Evolutionary conservation across 2,888 invertebrate species (phyloP).

Genomic region (Parochlus steinenii): DNA sequence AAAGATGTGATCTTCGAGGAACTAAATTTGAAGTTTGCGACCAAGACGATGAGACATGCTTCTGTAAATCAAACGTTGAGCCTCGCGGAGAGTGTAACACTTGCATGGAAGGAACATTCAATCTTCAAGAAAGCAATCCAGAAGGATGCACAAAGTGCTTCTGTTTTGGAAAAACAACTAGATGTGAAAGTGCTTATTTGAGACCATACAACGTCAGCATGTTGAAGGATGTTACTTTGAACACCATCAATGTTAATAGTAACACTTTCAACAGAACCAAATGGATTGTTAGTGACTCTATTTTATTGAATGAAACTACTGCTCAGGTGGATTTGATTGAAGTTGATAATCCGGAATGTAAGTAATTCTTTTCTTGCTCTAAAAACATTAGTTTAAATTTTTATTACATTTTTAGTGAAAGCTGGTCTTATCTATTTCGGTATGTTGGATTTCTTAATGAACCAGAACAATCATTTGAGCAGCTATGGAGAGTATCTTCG

Average conservation of each 20-base stretch:
- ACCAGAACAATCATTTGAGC: slow-evolving; percentile 53
- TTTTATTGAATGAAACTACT: slow-evolving; percentile 26
- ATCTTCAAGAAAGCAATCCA: slow-evolving; percentile 65
- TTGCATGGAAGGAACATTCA: slow-evolving; percentile 81
- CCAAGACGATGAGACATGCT: slow-evolving; percentile 46
- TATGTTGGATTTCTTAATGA: slow-evolving; percentile 25
- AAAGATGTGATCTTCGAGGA: slow-evolving; percentile 48
- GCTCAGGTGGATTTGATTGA: slow-evolving; percentile 25
- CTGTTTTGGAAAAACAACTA: slow-evolving; percentile 86
- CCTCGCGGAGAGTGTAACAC: slow-evolving; percentile 59
- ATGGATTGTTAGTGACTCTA: slow-evolving; percentile 17
- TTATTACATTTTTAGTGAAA: slow-evolving; percentile 3
- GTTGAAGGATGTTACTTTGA: slow-evolving; percentile 22
- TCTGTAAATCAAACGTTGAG: slow-evolving; percentile 58
- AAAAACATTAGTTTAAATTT: neutral
- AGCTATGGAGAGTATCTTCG: slow-evolving; percentile 77
- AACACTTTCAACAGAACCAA: slow-evolving; percentile 6
- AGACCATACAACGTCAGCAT: slow-evolving; percentile 28
- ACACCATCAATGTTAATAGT: slow-evolving; percentile 16
- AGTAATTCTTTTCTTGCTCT: neutral
- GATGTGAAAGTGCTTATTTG: slow-evolving; percentile 64
- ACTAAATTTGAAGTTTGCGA: slow-evolving; percentile 80
- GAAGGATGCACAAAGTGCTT: slow-evolving; percentile 93
- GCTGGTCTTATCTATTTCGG: slow-evolving; percentile 25
- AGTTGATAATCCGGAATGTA: slow-evolving; percentile 16